These are phyloP conservation scores for Caranx ignobilis DNA, from an alignment of 2,113 vertebrate species.

Conservation along the genomic window DNA sequence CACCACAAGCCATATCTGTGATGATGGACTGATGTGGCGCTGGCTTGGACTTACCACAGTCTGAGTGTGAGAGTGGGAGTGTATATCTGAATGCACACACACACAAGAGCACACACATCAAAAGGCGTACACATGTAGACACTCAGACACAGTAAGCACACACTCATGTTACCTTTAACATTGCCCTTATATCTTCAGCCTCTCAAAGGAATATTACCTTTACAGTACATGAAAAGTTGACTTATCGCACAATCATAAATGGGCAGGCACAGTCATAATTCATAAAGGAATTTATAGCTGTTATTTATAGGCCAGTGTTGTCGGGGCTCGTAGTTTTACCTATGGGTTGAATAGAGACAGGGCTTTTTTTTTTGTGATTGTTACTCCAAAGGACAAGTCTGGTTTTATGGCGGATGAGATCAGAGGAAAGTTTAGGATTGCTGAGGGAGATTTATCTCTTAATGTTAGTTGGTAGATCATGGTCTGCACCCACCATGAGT, in stretches of 20 bases:
- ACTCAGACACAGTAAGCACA: conserved; percentile 48
- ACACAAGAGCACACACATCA: conserved; percentile 52
- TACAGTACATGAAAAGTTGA: conserved; percentile 56
- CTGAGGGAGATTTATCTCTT: conserved; percentile 59
- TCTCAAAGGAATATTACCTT: conserved; percentile 38
- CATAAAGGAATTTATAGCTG: conserved; percentile 68
- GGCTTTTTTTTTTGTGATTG: conserved; percentile 27
- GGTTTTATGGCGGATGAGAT: conserved; percentile 69
- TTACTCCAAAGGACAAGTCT: conserved; percentile 55
- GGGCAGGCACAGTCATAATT: conserved; percentile 53
- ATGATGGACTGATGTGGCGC: conserved; percentile 84
- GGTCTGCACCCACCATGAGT: conserved; percentile 26
- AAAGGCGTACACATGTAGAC: conserved; percentile 57
- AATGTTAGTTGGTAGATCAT: conserved; percentile 45
- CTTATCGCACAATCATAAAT: conserved; percentile 65
- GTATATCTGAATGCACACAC: conserved; percentile 36
- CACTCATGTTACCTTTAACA: conserved; percentile 60
- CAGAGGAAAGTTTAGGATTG: conserved; percentile 62
- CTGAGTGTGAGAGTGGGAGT: conserved; percentile 71
- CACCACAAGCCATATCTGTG: conserved; percentile 79
- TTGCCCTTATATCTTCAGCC: conserved; percentile 39
- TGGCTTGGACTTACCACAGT: conserved; percentile 73
- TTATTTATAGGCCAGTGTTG: conserved; percentile 64
- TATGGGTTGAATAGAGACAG: conserved; percentile 9
- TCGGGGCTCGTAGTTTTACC: conserved; percentile 40